Percentiles rank a stretch among this genome's conserved stretches.
phyloP scores from a whole-genome alignment of 2,888 invertebrate genomes.

The Plagodis dolabraria region DNA sequence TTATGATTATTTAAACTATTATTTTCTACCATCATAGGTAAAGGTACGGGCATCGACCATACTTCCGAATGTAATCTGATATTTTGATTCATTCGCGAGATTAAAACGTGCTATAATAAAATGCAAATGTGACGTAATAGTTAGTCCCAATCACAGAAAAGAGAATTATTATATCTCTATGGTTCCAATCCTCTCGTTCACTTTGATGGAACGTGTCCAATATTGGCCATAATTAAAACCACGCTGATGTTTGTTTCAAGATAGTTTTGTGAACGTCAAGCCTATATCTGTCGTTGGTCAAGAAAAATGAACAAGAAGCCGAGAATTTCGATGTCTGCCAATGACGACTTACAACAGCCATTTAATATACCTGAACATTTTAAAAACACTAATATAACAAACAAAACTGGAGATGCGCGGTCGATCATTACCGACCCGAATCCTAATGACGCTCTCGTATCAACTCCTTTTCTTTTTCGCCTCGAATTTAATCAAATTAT shows the following conservation, averaged over 20 bases:
- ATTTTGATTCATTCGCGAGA: too few relatives aligned
- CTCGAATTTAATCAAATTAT: constrained; percentile 83
- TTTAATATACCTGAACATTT: constrained; percentile 65
- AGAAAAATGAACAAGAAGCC: constrained; percentile 21
- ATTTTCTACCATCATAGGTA: too few relatives aligned
- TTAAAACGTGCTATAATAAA: too few relatives aligned
- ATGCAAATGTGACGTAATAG: too few relatives aligned
- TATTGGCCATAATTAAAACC: constrained; percentile 14
- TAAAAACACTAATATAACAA: constrained; percentile 68
- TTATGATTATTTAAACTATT: too few relatives aligned
- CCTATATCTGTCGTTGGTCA: constrained; percentile 14
- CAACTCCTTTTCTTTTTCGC: constrained; percentile 75
- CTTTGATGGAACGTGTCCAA: not conserved
- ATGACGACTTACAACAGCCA: constrained; percentile 50
- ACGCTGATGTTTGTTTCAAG: constrained; percentile 14
- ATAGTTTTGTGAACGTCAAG: constrained; percentile 12
- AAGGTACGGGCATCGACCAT: too few relatives aligned
- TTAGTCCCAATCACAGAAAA: too few relatives aligned
- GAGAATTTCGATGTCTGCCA: constrained; percentile 27
- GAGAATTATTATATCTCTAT: too few relatives aligned
- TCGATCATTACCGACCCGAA: constrained; percentile 81
- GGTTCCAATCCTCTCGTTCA: too few relatives aligned
- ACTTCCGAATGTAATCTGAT: too few relatives aligned
- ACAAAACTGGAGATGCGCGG: constrained; percentile 70
- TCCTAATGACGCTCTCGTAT: constrained; percentile 80